These are phyloP conservation scores for Enhydra lutris DNA, from an alignment of 2,113 vertebrate species.

Conservation along the genomic window DNA sequence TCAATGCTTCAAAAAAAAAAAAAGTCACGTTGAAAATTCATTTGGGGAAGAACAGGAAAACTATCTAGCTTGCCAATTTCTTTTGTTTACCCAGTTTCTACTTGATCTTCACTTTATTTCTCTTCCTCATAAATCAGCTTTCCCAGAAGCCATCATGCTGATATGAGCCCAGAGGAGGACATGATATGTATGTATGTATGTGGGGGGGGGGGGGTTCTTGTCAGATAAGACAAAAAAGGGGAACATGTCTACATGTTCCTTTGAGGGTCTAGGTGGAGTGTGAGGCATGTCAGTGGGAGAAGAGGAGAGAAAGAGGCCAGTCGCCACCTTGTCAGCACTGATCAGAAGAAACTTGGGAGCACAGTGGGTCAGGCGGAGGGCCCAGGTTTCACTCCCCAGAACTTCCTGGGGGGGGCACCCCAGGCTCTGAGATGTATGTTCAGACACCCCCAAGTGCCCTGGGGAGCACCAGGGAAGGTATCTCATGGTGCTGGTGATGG, in stretches of 20 bases:
- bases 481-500: accelerated
- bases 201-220: accelerated
- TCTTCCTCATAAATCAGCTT: neutral
- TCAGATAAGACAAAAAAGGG: neutral
- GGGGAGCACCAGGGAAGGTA: neutral
- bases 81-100: neutral
- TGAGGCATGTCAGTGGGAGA: neutral
- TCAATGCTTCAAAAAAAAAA: neutral
- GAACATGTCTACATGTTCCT: too few relatives aligned
- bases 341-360: too few relatives aligned
- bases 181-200: too few relatives aligned
- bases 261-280: accelerated
- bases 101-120: neutral
- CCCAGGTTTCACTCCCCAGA: too few relatives aligned
- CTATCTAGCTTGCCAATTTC: neutral
- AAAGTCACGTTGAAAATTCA: neutral
- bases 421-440: neutral
- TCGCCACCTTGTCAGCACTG: accelerated
- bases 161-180: neutral
- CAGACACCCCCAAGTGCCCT: neutral
- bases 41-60: neutral
- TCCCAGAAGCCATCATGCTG: neutral
- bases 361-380: accelerated
- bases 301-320: neutral
- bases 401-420: neutral